Evolutionary conservation across 2,888 invertebrate species (phyloP), one percentile per base, ranked within the genome.

Genomic region (Heliconius erato): DNA sequence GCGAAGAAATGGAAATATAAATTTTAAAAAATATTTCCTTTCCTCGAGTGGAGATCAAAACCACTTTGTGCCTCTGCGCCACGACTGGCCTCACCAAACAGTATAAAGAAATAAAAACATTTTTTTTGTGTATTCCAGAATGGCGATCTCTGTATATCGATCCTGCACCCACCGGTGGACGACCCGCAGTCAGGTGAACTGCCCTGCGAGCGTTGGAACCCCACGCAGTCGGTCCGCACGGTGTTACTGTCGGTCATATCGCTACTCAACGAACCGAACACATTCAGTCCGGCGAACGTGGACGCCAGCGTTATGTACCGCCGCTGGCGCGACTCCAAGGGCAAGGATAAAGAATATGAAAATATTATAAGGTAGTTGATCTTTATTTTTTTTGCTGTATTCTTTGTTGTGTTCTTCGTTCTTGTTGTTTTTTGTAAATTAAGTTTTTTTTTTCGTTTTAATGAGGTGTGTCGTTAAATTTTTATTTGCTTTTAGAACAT

Each of bases 121-220:
- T 65, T 44, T n/a, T 9, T 40, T 16, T 65, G 67, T 35, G 1
- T 2, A 69, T 94, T 95, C 54, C 96, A 99, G 98, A 99, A 99
- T 94, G 99, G 99, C 76, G 99, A 99, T 94, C 97, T 99, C 83
- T 99, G 99, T 96, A 99, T 99, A 96, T 99, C 99, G 88, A 99
- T 99, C 93, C 97, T 99, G 85, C 99, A 99, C 95, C 99, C 99
- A 83, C 99, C 99, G 28, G 98, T 99, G 82, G 99, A 99, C 95
- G 99, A 99, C 96, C 99, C 99, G 65, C 99, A 99, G 92, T 99
- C 99, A 89, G 99, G 99, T 44, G 99, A 99, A 94, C 95, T 99
- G 90, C 99, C 99, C 0, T 99, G 99, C 95, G 99, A 99, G 96
- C 98, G 99, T 94, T 99, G 99, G 99, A 99, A 99, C 97, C 99